These are phyloP conservation scores for Andrena minutula DNA, from an alignment of 2,888 invertebrate genomes.

Conservation along the genomic window DNA sequence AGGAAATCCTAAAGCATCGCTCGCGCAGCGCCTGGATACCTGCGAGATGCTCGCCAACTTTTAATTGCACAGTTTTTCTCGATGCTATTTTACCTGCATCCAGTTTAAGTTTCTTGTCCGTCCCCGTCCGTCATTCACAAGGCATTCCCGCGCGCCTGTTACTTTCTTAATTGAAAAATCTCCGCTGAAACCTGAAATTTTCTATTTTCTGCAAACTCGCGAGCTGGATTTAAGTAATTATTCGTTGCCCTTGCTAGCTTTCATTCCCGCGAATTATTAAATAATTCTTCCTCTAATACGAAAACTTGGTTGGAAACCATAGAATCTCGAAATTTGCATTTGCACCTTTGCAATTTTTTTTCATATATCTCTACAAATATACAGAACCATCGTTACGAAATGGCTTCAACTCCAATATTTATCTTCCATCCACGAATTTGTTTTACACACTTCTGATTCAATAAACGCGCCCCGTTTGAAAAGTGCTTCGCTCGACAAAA, in stretches of 20 bases:
- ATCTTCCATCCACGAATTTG: no score
- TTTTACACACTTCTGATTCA: no score
- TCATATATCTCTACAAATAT: no score
- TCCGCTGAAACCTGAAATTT: not conserved
- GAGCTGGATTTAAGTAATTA: slow-evolving; percentile 10
- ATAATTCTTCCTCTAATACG: slow-evolving; percentile 1
- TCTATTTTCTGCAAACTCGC: not conserved
- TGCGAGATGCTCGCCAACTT: not conserved
- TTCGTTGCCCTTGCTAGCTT: not conserved
- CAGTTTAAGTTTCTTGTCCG: not conserved
- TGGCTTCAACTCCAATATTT: no score
- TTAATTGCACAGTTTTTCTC: slow-evolving; percentile 19
- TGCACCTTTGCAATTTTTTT: no score
- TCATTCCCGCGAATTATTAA: slow-evolving; percentile 4
- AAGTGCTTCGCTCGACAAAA: no score
- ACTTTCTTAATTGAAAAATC: slow-evolving; percentile 8
- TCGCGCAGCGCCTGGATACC: not conserved
- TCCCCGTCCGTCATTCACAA: not conserved
- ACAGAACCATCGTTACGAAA: no score
- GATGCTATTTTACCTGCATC: not conserved
- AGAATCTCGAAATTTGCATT: no score
- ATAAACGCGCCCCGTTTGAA: no score
- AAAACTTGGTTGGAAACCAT: no score
- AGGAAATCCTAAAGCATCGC: not conserved
- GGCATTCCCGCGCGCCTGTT: not conserved